phyloP scores from a whole-genome alignment of 2,888 invertebrate species.

The Apocheima hispidaria region DNA sequence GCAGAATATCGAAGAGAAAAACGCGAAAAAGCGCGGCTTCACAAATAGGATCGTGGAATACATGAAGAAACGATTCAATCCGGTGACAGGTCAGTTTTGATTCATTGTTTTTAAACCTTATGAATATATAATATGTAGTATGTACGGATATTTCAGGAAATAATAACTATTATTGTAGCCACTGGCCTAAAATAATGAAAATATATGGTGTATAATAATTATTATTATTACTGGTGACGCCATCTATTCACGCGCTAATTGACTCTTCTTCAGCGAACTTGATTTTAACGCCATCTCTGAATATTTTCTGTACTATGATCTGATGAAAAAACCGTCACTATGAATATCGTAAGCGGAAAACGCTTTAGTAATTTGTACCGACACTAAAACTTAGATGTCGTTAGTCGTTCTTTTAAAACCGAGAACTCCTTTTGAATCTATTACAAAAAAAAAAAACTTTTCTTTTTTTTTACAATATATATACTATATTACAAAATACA shows the following conservation, averaged over 20 bases:
- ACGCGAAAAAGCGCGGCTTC: constrained; percentile 52
- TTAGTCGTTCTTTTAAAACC: not conserved
- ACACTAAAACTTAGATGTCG: not conserved
- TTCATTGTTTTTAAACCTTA: not conserved
- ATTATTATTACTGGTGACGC: not conserved
- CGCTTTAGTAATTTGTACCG: not conserved
- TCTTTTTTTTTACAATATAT: too few relatives aligned
- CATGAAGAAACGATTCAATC: constrained; percentile 56
- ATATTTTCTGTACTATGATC: not conserved
- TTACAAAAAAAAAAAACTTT: too few relatives aligned
- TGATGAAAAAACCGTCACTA: too few relatives aligned
- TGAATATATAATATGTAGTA: too few relatives aligned
- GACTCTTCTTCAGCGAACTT: not conserved
- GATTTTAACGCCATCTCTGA: not conserved
- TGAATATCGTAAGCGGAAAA: not conserved
- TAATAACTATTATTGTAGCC: too few relatives aligned
- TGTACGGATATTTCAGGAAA: too few relatives aligned
- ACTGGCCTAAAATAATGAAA: too few relatives aligned
- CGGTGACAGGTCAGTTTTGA: constrained; percentile 51
- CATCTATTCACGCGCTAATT: not conserved
- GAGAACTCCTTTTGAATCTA: not conserved
- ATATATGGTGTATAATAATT: too few relatives aligned
- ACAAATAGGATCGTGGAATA: constrained; percentile 59
- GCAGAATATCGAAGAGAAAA: constrained; percentile 55
- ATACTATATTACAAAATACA: too few relatives aligned